Base-by-base conservation (phyloP, 2,888 invertebrate genomes). In the Pandemis corylana region DNA sequence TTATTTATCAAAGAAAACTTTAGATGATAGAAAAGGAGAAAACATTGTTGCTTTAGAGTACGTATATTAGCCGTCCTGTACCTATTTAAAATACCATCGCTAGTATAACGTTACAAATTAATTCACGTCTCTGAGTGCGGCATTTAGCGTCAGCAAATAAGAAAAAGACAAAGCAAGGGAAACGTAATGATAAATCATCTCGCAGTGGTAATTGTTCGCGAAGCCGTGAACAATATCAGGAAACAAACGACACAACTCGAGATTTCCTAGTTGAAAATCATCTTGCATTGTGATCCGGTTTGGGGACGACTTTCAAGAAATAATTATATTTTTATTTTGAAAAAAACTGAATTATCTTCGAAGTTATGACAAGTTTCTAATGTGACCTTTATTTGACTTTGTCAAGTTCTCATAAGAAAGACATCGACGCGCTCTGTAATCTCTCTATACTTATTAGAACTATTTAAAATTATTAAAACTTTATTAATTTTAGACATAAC, bases 181-280 rank as follows among this genome's bases (percentile, higher is more conserved):
- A 64, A 44, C 20, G 64, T 15, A 20, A 44, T n/a, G 64, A 44
- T 64, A 64, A 28, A 62, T 62, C 62, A 64, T 64, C 64, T 64
- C 15, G 13, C 15, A 44, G 10, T 15, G 44, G 10, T 64, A 41
- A 64, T 64, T 64, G 64, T 64, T 44, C 64, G 13, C 44, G 1
- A 2, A 44, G 64, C 44, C 44, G 64, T 44, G 64, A 64, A 20
- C 64, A 44, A 44, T 12, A 64, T 64, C 64, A 64, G 44, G 64
- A 64, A 44, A 64, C 20, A 44, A 7, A 44, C 42, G 42, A 20
- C n/a, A 41, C 62, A 36, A 62, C 62, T 44, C 20, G 44, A 64
- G 44, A 64, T 64, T 41, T 62, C 62, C 41, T 62, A 62, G 15
- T 41, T 62, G 41, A 59, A 28, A 59, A 10, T 59, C 28, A 59